Percentiles rank a stretch among this genome's conserved stretches.
Evolutionary conservation across 1,140 invertebrate genomes (phyloP).

Genomic region (Forficula auricularia): DNA sequence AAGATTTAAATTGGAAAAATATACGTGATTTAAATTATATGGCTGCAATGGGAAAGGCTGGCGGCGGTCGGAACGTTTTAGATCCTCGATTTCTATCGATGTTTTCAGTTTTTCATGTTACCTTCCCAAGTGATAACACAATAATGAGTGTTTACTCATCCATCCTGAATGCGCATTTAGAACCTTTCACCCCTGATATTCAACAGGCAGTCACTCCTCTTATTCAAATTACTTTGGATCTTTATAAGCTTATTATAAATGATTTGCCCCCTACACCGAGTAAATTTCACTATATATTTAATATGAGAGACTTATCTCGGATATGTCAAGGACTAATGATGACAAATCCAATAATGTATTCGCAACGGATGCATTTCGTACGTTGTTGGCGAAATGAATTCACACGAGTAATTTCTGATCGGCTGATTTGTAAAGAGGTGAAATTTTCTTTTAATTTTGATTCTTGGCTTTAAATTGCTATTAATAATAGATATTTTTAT

Average conservation of each 20-base stretch:
- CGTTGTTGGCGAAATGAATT: slow-evolving; percentile 83
- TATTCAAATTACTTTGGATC: slow-evolving; percentile 55
- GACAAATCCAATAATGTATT: slow-evolving; percentile 42
- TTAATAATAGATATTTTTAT: slow-evolving; percentile 4
- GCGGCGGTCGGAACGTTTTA: slow-evolving; percentile 72
- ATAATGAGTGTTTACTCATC: slow-evolving; percentile 67
- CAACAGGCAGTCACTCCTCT: slow-evolving; percentile 41
- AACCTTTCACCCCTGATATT: slow-evolving; percentile 46
- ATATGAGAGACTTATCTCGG: slow-evolving; percentile 72
- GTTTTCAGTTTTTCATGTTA: slow-evolving; percentile 72
- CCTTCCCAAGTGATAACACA: slow-evolving; percentile 57
- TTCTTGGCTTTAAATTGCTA: slow-evolving; percentile 24
- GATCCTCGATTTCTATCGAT: slow-evolving; percentile 78
- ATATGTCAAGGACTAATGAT: slow-evolving; percentile 62
- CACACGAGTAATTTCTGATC: slow-evolving; percentile 64
- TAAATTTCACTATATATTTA: slow-evolving; percentile 90
- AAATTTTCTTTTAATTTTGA: slow-evolving; percentile 22
- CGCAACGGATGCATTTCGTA: slow-evolving; percentile 48
- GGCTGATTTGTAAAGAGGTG: slow-evolving; percentile 55
- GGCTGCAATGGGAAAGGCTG: slow-evolving; percentile 63
- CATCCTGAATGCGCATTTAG: slow-evolving; percentile 59
- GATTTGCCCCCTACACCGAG: slow-evolving; percentile 77
- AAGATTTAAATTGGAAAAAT: slow-evolving; percentile 76
- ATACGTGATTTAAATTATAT: slow-evolving; percentile 38
- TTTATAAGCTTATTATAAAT: slow-evolving; percentile 63